Percentiles rank a stretch among this genome's conserved stretches.
Evolutionary conservation across 92 coral and sea anemone genomes (phyloP).

Genomic region (Pocillopora meandrina): DNA sequence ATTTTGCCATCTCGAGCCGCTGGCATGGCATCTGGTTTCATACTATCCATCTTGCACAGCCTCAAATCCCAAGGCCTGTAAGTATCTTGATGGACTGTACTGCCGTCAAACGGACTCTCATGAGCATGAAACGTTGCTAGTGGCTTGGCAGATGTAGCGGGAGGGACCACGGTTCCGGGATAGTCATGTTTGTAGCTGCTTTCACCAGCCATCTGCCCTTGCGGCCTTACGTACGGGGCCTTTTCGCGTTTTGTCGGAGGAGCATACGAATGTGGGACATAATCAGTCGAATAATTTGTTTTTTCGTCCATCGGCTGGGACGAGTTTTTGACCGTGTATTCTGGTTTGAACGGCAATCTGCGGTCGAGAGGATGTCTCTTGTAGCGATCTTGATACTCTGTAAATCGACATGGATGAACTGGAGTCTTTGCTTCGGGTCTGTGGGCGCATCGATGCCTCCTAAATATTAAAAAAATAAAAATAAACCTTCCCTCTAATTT

Average conservation of each 20-base stretch:
- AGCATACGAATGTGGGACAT: conserved; percentile 77
- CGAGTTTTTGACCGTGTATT: conserved; percentile 79
- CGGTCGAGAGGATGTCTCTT: conserved; percentile 76
- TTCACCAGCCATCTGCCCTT: conserved; percentile 83
- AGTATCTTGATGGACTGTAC: conserved; percentile 94
- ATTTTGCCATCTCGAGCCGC: conserved; percentile 76
- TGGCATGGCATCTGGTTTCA: conserved; percentile 87
- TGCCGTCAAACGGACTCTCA: conserved; percentile 82
- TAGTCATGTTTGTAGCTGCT: conserved; percentile 90
- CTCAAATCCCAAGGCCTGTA: conserved; percentile 93
- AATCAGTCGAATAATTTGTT: conserved; percentile 82
- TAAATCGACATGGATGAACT: conserved; percentile 81
- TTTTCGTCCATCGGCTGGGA: conserved; percentile 83
- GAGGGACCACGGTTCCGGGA: conserved; percentile 77
- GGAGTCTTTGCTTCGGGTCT: conserved; percentile 81
- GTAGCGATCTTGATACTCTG: conserved; percentile 96
- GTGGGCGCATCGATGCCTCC: conserved; percentile 99
- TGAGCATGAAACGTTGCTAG: conserved; percentile 72
- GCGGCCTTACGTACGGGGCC: conserved; percentile 77
- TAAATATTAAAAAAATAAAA: conserved; percentile 24
- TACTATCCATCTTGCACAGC: conserved; percentile 68
- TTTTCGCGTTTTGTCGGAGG: conserved; percentile 87
- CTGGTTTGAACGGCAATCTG: conserved; percentile 91
- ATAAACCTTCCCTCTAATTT: neutral
- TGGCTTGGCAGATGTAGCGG: conserved; percentile 93